A percentile compares a stretch with the other conserved stretches of the same genome.
phyloP scores from a whole-genome alignment of 1,140 invertebrate genomes.

The Samia ricini region DNA sequence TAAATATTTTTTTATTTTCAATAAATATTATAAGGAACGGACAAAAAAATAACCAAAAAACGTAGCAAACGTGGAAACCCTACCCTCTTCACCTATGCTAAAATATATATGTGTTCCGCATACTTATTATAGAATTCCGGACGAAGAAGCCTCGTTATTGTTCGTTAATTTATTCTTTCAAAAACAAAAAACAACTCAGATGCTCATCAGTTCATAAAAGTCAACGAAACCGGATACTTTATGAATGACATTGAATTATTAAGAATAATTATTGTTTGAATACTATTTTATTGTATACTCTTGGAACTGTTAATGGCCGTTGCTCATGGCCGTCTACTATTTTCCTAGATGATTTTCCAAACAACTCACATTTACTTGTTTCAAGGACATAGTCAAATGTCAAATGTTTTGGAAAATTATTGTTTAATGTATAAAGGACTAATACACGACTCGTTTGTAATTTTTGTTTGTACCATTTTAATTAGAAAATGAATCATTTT shows the following conservation, averaged over 20 bases:
- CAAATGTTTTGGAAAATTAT: too few relatives aligned
- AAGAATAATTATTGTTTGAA: background rate
- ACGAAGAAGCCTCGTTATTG: background rate
- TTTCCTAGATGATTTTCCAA: too few relatives aligned
- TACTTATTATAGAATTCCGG: conserved; percentile 1
- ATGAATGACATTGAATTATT: background rate
- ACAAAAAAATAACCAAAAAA: too few relatives aligned
- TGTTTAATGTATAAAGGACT: too few relatives aligned
- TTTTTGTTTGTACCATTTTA: too few relatives aligned
- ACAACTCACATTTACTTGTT: too few relatives aligned
- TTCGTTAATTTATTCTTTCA: background rate
- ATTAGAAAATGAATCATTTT: too few relatives aligned
- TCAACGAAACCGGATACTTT: background rate
- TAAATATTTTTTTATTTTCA: too few relatives aligned
- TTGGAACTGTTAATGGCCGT: background rate
- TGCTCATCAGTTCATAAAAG: background rate
- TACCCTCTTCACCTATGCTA: background rate
- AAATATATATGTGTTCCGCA: conserved; percentile 4
- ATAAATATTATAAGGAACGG: too few relatives aligned
- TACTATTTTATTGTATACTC: background rate
- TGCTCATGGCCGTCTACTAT: background rate
- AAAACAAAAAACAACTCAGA: background rate
- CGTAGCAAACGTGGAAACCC: background rate
- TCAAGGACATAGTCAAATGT: too few relatives aligned
- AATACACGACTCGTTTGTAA: too few relatives aligned